phyloP scores from a whole-genome alignment of 2,888 invertebrate genomes.

The Entomobrya proxima region DNA sequence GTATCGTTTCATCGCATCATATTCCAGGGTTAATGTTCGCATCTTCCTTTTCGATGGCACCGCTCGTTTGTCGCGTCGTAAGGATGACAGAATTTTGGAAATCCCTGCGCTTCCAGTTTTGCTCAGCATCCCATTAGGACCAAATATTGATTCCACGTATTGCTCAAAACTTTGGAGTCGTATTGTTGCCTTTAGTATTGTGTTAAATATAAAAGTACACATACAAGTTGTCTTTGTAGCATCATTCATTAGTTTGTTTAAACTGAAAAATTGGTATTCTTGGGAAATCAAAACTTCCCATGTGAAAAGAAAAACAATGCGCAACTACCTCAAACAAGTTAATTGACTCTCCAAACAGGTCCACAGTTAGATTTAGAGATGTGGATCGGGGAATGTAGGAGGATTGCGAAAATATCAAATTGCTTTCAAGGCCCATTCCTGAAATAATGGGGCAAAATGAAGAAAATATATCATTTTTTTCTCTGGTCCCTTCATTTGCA shows the following conservation, averaged over 20 bases:
- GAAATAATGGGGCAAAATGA: slow-evolving; percentile 52
- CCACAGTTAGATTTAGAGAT: slow-evolving; percentile 88
- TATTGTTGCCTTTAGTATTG: slow-evolving; percentile 83
- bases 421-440: slow-evolving; percentile 88
- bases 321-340: slow-evolving; percentile 92
- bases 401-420: slow-evolving; percentile 90
- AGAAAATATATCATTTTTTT: slow-evolving; percentile 8
- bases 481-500: background rate
- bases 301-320: no score
- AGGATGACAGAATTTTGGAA: slow-evolving; percentile 63
- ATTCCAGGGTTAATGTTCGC: slow-evolving; percentile 72
- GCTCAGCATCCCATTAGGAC: slow-evolving; percentile 86
- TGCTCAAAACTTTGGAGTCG: slow-evolving; percentile 92
- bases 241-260: no score
- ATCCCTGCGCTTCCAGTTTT: slow-evolving; percentile 80
- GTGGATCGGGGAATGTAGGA: slow-evolving; percentile 90
- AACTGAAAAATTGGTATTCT: no score
- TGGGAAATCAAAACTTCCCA: no score
- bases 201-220: background rate
- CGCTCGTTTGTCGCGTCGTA: slow-evolving; percentile 71
- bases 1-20: slow-evolving; percentile 74
- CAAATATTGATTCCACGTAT: slow-evolving; percentile 89
- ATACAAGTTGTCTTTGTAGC: background rate
- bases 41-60: slow-evolving; percentile 74
- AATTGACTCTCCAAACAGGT: slow-evolving; percentile 92